Conservation (phyloP, 1,140 invertebrate species). For the Lepidotrigona ventralis region DNA sequence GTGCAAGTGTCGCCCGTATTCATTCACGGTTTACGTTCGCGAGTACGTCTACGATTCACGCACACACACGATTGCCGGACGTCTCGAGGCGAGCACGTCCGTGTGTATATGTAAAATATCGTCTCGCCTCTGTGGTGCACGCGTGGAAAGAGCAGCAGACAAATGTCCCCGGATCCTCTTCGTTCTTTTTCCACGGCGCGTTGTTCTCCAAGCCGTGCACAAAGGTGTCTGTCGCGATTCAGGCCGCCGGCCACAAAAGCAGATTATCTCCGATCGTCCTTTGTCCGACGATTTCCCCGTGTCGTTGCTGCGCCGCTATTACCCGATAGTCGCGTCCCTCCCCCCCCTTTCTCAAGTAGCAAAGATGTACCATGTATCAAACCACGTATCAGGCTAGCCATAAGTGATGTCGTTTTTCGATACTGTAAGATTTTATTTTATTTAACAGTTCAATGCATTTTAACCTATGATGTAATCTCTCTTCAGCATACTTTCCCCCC, state of each 20-base stretch:
- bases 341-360: conserved; percentile 13
- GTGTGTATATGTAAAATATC: conserved; percentile 57
- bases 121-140: conserved; percentile 17
- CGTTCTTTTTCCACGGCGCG: conserved; percentile 31
- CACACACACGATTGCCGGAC: neutral
- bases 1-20: conserved; percentile 67
- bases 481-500: too few relatives aligned
- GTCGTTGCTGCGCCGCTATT: conserved; percentile 33
- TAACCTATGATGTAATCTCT: too few relatives aligned
- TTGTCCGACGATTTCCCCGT: conserved; percentile 50
- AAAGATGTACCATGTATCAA: conserved; percentile 37
- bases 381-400: neutral
- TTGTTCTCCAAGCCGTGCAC: conserved; percentile 27
- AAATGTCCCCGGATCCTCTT: conserved; percentile 50
- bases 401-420: too few relatives aligned
- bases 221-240: conserved; percentile 53
- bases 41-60: neutral
- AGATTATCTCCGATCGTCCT: conserved; percentile 62
- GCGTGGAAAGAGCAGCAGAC: conserved; percentile 54
- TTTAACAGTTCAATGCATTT: too few relatives aligned
- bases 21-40: conserved; percentile 52
- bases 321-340: conserved; percentile 1
- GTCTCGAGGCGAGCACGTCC: conserved; percentile 6
- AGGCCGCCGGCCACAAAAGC: conserved; percentile 38
- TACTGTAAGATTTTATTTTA: too few relatives aligned